Conservation (phyloP, 2,113 vertebrate species). For the Prionailurus viverrinus region DNA sequence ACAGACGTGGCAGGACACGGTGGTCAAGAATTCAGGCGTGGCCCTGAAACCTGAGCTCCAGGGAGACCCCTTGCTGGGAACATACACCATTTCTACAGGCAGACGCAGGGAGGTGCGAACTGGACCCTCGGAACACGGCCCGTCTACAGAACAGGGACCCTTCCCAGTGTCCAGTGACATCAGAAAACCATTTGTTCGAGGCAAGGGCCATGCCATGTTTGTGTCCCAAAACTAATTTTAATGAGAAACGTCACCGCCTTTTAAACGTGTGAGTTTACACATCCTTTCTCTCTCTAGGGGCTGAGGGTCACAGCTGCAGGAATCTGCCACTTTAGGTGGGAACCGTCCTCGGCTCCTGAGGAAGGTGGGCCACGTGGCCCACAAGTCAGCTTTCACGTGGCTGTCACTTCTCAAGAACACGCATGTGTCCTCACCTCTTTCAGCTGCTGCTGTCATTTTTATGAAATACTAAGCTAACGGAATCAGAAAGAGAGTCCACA, state of each 20-base stretch:
- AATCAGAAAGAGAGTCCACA: neutral
- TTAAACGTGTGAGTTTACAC: neutral
- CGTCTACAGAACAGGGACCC: neutral
- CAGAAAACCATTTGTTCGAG: neutral
- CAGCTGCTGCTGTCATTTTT: neutral
- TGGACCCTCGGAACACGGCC: neutral
- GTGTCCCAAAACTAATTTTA: neutral
- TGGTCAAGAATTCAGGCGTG: neutral
- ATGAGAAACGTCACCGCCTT: neutral
- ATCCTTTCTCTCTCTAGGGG: neutral
- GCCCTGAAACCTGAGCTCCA: neutral
- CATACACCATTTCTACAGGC: neutral
- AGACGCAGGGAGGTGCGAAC: neutral
- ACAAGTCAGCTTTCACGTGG: neutral
- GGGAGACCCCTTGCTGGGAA: neutral
- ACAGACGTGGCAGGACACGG: rapidly evolving
- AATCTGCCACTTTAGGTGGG: neutral
- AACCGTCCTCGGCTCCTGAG: neutral
- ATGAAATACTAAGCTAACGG: neutral
- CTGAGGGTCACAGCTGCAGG: neutral
- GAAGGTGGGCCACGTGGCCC: neutral
- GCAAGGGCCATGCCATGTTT: neutral
- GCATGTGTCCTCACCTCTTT: neutral
- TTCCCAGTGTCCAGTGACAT: neutral
- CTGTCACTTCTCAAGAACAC: neutral